Conservation (phyloP, 2,797 vertebrate species). For the Argyrosomus regius region DNA sequence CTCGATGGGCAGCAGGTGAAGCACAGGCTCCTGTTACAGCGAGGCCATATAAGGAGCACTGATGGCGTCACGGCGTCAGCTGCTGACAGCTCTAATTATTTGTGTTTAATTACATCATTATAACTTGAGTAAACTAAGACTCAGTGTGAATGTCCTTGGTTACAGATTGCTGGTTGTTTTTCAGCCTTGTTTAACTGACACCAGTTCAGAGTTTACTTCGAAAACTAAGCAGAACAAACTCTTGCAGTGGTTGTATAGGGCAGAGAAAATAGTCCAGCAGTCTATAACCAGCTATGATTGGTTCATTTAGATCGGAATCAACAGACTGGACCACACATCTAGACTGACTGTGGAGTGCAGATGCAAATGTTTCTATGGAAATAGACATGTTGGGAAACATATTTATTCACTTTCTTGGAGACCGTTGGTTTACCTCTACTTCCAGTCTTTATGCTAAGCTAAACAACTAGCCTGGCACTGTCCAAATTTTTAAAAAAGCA, state of each 20-base stretch:
- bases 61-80: slow-evolving; percentile 30
- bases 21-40: slow-evolving; percentile 55
- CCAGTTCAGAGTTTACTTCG: slow-evolving; percentile 7
- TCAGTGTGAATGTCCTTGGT: slow-evolving; percentile 27
- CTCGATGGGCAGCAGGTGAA: slow-evolving; percentile 42
- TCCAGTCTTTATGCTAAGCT: too few species aligned
- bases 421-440: too few species aligned
- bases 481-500: neutral
- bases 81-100: slow-evolving; percentile 48
- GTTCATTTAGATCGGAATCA: slow-evolving; percentile 1
- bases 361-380: too few species aligned
- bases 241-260: neutral
- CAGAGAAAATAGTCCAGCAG: neutral
- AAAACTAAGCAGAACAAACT: neutral
- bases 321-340: neutral
- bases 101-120: slow-evolving; percentile 57
- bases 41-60: slow-evolving; percentile 8
- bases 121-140: slow-evolving; percentile 28
- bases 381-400: too few species aligned
- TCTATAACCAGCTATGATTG: neutral
- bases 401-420: too few species aligned
- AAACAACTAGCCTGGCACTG: neutral
- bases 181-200: slow-evolving; percentile 21
- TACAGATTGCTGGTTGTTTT: slow-evolving; percentile 44
- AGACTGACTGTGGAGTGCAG: neutral